Base-by-base conservation (phyloP, 2,888 invertebrate genomes). In the Teleogryllus oceanicus region DNA sequence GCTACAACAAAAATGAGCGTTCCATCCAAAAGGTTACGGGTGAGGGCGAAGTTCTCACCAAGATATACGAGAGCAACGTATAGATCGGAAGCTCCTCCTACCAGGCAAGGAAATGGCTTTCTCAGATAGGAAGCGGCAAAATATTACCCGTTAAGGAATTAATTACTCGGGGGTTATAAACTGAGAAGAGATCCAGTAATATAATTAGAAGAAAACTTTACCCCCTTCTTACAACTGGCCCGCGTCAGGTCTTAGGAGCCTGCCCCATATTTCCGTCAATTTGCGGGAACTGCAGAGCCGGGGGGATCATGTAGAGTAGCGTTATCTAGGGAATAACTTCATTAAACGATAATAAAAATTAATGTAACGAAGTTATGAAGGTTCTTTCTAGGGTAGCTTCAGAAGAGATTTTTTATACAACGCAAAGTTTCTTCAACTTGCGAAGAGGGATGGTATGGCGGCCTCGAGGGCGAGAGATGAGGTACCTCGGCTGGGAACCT, bases 141-240 rank as follows among this genome's bases (percentile, higher is more conserved):
- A 62, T 62, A 62, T 62, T 62, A 62, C 62, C 62, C 62, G 62
- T 62, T 62, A 62, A 62, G 62, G n/a, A 62, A 62, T 62, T 18
- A 62, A 62, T 62, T 62, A 62, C 62, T n/a, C 62, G 62, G n/a
- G 62, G 16, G 62, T 62, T 62, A 62, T 62, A 62, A 62, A 62
- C 62, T 62, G 62, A 62, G 62, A 62, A 62, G 62, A 62, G 62
- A 18, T 16, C 62, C 62, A 12, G 62, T 62, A 62, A 62, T 62
- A 62, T 62, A 62, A 62, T 62, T 62, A 18, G 62, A n/a, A n/a
- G 62, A 62, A 62, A 62, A 62, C 62, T 62, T 62, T 13, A 62
- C 62, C n/a, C 62, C n/a, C 62, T 12, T 12, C n/a, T 18, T 62
- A 18, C 13, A 13, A 62, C 13, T n/a, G 13, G 16, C 62, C 62